Evolutionary conservation across 2,113 vertebrate genomes (phyloP), one percentile per base, ranked within the genome.

Genomic region (Halcyon senegalensis): DNA sequence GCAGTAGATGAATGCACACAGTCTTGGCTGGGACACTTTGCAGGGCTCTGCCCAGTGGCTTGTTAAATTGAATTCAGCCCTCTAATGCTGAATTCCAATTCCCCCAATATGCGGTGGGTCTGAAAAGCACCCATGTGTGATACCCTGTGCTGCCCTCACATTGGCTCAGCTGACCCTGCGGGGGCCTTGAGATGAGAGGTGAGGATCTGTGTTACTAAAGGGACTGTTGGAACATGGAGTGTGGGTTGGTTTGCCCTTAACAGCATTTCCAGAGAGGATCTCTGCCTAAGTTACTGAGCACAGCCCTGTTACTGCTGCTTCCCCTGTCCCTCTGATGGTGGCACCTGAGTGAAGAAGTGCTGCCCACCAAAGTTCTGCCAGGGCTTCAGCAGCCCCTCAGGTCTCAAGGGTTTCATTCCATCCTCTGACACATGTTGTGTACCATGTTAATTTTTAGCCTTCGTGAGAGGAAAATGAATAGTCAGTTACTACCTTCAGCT

Each of bases 91-190:
- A 58, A n/a, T 58, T 33, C 56, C 56, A 58, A n/a, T 55, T 84
- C 11, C 13, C 33, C 19, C 0, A 2, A 23, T 1, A 1, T 31
- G 60, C 55, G 28, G n/a, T 24, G 63, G 31, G 27, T 87, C 56
- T 53, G 56, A 23, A 53, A 53, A 41, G 17, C 44, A 83, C 37
- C 12, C 16, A 1, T 4, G 5, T 37, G 23, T 30, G 48, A 27
- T 27, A 50, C 9, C 35, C 58, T 27, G 14, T 3, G 2, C 58
- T 92, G 44, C 27, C 33, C 43, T 15, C 20, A 23, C 19, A 21
- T 43, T 7, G 30, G 51, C 37, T 70, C 21, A 51, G 43, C 50
- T 16, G 24, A 64, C 23, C 43, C 44, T 46, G 20, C 0, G 2
- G 14, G 1, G 11, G 1, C 20, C 44, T 59, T 1, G 1, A 33